These are phyloP conservation scores for Tinamus guttatus DNA, from an alignment of 2,113 vertebrate species.

Conservation along the genomic window DNA sequence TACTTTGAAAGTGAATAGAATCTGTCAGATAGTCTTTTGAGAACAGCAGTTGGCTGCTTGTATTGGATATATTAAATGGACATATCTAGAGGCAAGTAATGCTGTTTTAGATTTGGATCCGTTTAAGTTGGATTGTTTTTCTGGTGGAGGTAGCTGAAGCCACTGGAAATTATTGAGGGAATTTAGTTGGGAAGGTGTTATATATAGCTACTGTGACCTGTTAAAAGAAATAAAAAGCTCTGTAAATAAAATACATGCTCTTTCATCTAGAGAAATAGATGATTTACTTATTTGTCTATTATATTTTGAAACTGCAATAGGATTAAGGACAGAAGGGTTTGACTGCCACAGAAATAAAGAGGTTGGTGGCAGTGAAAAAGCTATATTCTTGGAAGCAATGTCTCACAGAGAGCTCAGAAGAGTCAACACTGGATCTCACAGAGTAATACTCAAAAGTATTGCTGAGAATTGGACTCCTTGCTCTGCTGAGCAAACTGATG, in stretches of 20 bases:
- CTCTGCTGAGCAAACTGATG: not conserved
- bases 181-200: slow-evolving; percentile 22
- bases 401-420: not conserved
- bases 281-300: slow-evolving; percentile 11
- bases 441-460: not conserved
- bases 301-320: not conserved
- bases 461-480: not conserved
- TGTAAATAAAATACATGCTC: slow-evolving; percentile 20
- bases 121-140: slow-evolving; percentile 54
- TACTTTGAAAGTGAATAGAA: slow-evolving; percentile 85
- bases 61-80: slow-evolving; percentile 78
- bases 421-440: not conserved
- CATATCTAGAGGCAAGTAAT: slow-evolving; percentile 73
- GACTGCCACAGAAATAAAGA: not conserved
- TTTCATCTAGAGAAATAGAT: slow-evolving; percentile 2
- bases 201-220: not conserved
- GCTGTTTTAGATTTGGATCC: slow-evolving; percentile 56
- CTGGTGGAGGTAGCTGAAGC: not conserved
- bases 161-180: slow-evolving; percentile 23
- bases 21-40: slow-evolving; percentile 83
- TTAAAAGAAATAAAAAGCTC: not conserved
- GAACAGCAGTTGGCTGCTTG: slow-evolving; percentile 80
- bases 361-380: not conserved
- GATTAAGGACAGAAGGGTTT: not conserved
- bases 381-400: not conserved